Evolutionary conservation across 2,113 vertebrate genomes (phyloP).

Genomic region (Plecturocebus donacophilus): DNA sequence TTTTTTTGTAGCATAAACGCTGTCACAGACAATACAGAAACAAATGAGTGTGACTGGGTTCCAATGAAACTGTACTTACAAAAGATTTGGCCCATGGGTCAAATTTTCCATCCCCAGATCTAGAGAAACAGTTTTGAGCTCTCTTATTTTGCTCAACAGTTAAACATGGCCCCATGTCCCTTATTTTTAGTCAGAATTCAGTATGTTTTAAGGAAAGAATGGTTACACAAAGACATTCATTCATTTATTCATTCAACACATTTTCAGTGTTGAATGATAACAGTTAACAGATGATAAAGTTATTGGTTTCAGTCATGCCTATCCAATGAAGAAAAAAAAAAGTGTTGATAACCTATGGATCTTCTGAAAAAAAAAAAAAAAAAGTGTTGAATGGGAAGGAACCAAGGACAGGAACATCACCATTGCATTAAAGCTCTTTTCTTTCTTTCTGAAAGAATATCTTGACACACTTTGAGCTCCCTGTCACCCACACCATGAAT

Average conservation of each 20-base stretch:
- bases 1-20: not conserved
- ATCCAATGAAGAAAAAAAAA: not conserved
- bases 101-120: not conserved
- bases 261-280: not conserved
- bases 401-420: not conserved
- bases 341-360: not conserved
- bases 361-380: too few relatives aligned
- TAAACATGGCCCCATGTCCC: not conserved
- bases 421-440: not conserved
- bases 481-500: not conserved
- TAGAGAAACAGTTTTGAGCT: not conserved
- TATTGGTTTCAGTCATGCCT: too few relatives aligned
- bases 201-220: not conserved
- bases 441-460: not conserved
- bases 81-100: not conserved
- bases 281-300: not conserved
- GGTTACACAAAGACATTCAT: not conserved
- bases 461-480: not conserved
- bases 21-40: not conserved
- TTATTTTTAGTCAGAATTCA: not conserved
- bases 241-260: not conserved
- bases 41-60: not conserved
- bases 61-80: not conserved
- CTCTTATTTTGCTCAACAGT: not conserved
- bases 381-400: not conserved